Base-by-base conservation (phyloP, 2,113 vertebrate species). In the Xyrauchen texanus region DNA sequence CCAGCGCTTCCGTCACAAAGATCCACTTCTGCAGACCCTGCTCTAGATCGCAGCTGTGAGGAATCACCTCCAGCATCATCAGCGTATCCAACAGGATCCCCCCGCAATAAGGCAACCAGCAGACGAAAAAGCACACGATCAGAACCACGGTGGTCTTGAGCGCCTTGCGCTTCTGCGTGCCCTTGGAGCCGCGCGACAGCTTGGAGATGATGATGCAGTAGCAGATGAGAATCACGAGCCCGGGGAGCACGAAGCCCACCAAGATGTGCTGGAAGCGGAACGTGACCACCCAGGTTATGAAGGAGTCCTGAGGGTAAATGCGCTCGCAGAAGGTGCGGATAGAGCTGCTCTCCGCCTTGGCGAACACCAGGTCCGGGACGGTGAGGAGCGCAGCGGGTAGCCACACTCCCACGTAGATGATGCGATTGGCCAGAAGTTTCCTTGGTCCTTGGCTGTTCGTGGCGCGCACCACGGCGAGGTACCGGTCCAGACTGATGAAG, bases 401-500 rank as follows among this genome's bases (percentile, higher is more conserved):
- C 93, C 93, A 95, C 71, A 95, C 94, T 0, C 98, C 96, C 2
- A 94, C 87, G 45, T 98, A 99, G 5, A 99, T 95, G 67, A 97
- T 89, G 76, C 92, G 95, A 86, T 96, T 95, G 2, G 96, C 96
- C 88, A 99, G 68, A 76, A 98, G 91, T 87, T 96, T 96, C 72
- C 98, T 92, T 45, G 95, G 94, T 62, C 84, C 93, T 11, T 96
- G 94, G 45, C 96, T 98, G 90, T 94, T 97, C 68, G 96, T 99
- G 77, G 98, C 96, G 0, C 94, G 94, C 70, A 99, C 97, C 7
- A 99, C 98, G 0, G 98, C 98, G 89, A 99, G 90, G 90, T 99
- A 99, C 3, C 97, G 94, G 85, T 99, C 98, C 87, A 99, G 88
- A 46, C 98, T 99, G 87, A 99, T 99, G 80, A 99, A 99, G 11